phyloP scores from a whole-genome alignment of 2,888 invertebrate species.

The Nomada lathburiana region DNA sequence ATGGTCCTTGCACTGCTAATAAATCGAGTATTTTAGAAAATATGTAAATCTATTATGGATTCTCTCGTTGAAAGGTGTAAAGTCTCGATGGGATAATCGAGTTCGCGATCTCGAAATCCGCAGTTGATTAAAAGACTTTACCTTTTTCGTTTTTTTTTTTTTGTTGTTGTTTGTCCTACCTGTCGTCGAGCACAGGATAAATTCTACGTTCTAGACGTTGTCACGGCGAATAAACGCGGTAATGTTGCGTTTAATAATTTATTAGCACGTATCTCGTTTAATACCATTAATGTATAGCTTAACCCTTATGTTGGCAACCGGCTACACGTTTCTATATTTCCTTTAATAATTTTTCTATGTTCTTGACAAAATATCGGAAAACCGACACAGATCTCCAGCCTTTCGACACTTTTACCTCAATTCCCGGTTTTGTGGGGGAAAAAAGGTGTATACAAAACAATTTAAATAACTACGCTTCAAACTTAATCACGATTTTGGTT shows the following conservation, averaged over 20 bases:
- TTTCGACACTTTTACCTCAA: no score
- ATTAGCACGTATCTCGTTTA: conserved; percentile 53
- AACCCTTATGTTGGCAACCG: not conserved
- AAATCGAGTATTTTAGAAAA: conserved; percentile 54
- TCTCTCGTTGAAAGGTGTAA: conserved; percentile 21
- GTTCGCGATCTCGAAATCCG: conserved; percentile 31
- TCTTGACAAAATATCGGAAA: no score
- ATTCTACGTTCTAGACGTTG: not conserved
- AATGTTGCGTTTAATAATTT: conserved; percentile 60
- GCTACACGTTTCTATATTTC: no score
- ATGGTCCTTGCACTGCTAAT: conserved; percentile 47
- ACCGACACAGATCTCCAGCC: no score
- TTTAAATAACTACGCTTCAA: no score
- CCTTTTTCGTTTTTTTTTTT: conserved; percentile 2
- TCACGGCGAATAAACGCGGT: conserved; percentile 51
- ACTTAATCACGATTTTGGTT: no score
- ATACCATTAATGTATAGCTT: conserved; percentile 47
- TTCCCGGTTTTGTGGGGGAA: no score
- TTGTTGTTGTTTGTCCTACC: no score
- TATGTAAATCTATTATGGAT: conserved; percentile 31
- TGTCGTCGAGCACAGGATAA: conserved; percentile 10
- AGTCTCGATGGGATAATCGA: conserved; percentile 12
- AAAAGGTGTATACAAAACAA: no score
- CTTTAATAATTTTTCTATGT: no score
- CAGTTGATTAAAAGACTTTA: conserved; percentile 17